phyloP scores from a whole-genome alignment of 2,888 invertebrate genomes.

The Quadroppia sp. region DNA sequence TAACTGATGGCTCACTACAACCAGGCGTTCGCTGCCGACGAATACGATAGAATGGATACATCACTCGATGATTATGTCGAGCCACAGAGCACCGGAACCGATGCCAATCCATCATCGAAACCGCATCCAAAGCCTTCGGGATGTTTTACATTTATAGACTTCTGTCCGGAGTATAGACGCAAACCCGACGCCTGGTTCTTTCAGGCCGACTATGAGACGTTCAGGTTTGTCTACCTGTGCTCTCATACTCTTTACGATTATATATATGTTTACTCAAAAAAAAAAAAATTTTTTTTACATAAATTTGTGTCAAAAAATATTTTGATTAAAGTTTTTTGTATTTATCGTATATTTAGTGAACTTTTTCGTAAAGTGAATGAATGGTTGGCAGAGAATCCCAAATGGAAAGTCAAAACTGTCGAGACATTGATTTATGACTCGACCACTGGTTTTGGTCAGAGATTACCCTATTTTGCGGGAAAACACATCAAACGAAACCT shows the following conservation, averaged over 20 bases:
- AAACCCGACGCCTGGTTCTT: conserved; percentile 35
- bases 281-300: too few relatives aligned
- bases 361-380: conserved; percentile 39
- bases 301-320: too few relatives aligned
- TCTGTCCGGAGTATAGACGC: conserved; percentile 39
- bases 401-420: conserved; percentile 41
- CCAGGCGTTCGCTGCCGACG: conserved; percentile 8
- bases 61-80: conserved; percentile 6
- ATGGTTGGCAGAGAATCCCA: conserved; percentile 39
- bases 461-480: background rate
- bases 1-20: conserved; percentile 4
- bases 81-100: background rate
- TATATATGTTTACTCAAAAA: background rate
- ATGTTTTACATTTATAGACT: conserved; percentile 36
- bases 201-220: conserved; percentile 23
- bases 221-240: conserved; percentile 13
- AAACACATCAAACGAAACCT: background rate
- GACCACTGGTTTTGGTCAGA: conserved; percentile 27
- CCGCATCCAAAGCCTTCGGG: background rate
- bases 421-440: conserved; percentile 42
- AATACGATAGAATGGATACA: background rate
- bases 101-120: background rate
- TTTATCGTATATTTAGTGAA: conserved; percentile 20
- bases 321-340: too few relatives aligned
- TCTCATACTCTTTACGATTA: background rate